These are phyloP conservation scores for Luidia sarsii DNA, from an alignment of 53 echinoderm and acorn worm species.

Conservation along the genomic window DNA sequence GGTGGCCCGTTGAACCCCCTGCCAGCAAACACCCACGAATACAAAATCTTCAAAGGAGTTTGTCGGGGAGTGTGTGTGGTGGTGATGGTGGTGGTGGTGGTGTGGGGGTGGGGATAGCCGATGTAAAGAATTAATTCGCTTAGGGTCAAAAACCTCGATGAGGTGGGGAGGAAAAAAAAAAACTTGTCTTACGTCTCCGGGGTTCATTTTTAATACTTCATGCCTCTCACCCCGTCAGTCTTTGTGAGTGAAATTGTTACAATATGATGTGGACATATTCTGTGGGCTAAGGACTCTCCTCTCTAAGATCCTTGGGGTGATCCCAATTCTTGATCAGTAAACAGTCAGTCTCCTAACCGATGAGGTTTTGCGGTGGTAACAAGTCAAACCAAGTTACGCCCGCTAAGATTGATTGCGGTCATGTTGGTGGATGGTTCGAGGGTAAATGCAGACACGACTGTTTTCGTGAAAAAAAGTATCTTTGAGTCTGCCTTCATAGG, in stretches of 20 bases:
- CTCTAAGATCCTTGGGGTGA: slow-evolving; percentile 19
- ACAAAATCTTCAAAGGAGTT: background rate
- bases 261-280: slow-evolving; percentile 9
- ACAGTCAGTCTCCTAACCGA: too few species aligned
- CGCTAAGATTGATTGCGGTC: too few species aligned
- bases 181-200: slow-evolving; percentile 18
- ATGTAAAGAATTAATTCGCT: slow-evolving; percentile 13
- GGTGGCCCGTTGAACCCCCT: too few species aligned
- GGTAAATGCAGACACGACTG: too few species aligned
- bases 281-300: slow-evolving; percentile 16
- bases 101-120: too few species aligned
- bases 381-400: too few species aligned
- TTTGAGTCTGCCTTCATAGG: too few species aligned
- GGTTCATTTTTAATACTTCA: slow-evolving; percentile 21
- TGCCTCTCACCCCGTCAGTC: slow-evolving; percentile 37
- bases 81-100: too few species aligned
- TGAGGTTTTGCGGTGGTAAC: too few species aligned
- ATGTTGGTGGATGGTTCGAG: too few species aligned
- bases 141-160: slow-evolving; percentile 53
- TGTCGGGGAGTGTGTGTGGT: slow-evolving; percentile 27
- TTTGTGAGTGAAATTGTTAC: slow-evolving; percentile 52
- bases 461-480: too few species aligned
- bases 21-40: too few species aligned
- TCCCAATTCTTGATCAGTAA: slow-evolving; percentile 8
- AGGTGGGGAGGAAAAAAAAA: background rate